These are phyloP conservation scores for Ibycter americanus DNA, from an alignment of 2,797 vertebrate genomes.

Conservation along the genomic window DNA sequence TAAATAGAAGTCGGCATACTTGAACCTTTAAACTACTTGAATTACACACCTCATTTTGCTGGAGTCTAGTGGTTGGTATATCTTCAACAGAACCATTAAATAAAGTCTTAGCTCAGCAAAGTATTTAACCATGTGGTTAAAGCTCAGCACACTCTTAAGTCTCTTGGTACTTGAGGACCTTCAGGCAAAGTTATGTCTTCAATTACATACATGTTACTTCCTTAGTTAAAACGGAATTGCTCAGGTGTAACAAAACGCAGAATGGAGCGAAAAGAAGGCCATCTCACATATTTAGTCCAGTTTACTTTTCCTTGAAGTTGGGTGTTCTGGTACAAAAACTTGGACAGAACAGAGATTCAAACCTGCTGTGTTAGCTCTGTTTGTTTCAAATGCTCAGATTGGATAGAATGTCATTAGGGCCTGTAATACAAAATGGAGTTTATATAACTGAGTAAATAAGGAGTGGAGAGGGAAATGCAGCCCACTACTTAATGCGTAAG, in stretches of 20 bases:
- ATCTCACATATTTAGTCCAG: not conserved
- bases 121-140: not conserved
- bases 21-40: not conserved
- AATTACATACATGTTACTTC: not conserved
- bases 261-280: not conserved
- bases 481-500: not conserved
- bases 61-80: not conserved
- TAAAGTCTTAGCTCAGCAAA: not conserved
- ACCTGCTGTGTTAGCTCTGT: accelerated
- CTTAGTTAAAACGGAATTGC: not conserved
- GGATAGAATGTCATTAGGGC: no score
- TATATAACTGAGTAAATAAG: not conserved
- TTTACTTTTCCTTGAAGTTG: not conserved
- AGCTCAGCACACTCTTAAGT: not conserved
- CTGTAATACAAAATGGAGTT: not conserved
- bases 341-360: not conserved
- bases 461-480: not conserved
- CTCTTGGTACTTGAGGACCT: not conserved
- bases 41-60: not conserved
- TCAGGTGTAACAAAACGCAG: not conserved
- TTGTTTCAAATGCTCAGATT: not conserved
- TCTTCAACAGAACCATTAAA: not conserved
- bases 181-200: not conserved
- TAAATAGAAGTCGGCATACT: not conserved
- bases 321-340: no score